Conservation (phyloP, 2,797 vertebrate species). For the Pachyuromys duprasi region DNA sequence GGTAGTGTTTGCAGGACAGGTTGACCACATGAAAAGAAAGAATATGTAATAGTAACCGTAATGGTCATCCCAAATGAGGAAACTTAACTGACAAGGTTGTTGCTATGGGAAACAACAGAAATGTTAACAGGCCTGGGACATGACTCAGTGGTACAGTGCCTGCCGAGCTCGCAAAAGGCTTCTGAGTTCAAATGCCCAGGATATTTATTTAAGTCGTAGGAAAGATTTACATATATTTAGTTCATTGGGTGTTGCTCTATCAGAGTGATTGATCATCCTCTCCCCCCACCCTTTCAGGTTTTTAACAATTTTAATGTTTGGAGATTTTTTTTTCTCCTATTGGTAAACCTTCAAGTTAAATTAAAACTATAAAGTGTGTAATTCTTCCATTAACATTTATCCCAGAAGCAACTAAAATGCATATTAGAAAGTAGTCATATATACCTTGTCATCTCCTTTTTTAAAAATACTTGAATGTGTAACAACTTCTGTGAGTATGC, state of each 20-base stretch:
- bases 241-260: neutral
- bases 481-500: conserved; percentile 10
- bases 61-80: conserved; percentile 18
- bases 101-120: conserved; percentile 31
- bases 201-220: neutral
- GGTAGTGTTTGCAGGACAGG: neutral
- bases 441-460: neutral
- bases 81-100: conserved; percentile 1
- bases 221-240: conserved; percentile 35
- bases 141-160: neutral
- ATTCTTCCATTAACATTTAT: neutral
- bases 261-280: neutral
- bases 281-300: neutral
- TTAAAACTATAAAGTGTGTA: neutral
- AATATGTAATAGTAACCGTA: neutral
- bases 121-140: neutral
- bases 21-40: conserved; percentile 44
- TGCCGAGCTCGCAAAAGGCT: neutral
- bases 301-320: conserved; percentile 21
- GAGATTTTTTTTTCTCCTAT: neutral
- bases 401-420: conserved; percentile 34
- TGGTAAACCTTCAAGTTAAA: conserved; percentile 55
- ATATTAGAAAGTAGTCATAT: neutral
- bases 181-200: neutral
- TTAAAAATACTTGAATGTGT: conserved; percentile 26